These are phyloP conservation scores for Drosophila subsilvestris DNA, from an alignment of 2,888 invertebrate genomes.

Conservation along the genomic window DNA sequence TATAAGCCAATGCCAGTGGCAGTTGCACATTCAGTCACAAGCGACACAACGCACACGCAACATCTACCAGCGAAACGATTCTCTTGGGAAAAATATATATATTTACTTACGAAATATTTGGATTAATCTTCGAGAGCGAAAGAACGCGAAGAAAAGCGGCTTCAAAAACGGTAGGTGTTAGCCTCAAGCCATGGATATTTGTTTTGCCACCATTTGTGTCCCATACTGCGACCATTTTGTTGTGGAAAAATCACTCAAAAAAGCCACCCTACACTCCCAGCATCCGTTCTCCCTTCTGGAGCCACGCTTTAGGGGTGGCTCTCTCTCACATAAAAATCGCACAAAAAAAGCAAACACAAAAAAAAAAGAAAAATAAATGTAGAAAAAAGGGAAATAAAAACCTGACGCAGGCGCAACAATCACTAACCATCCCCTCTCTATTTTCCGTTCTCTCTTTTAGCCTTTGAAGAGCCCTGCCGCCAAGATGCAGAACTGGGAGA, in stretches of 20 bases:
- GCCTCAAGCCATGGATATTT: neutral
- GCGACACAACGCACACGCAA: conserved; percentile 27
- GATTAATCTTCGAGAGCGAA: neutral
- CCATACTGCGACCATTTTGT: conserved; percentile 44
- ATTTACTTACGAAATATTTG: neutral
- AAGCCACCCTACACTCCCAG: conserved; percentile 33
- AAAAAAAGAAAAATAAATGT: conserved; percentile 39
- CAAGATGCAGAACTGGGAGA: conserved; percentile 84
- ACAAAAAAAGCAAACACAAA: conserved; percentile 38
- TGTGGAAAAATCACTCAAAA: conserved; percentile 65
- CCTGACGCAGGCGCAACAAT: conserved; percentile 79
- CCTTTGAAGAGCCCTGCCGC: conserved; percentile 43
- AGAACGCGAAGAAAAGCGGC: conserved; percentile 1
- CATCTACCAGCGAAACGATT: conserved; percentile 3
- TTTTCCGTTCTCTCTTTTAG: conserved; percentile 19
- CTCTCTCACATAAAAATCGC: conserved; percentile 31
- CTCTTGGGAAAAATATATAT: conserved; percentile 2
- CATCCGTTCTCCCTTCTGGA: neutral
- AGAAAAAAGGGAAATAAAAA: conserved; percentile 57
- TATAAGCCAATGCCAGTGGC: conserved; percentile 56
- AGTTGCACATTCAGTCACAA: conserved; percentile 57
- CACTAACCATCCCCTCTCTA: conserved; percentile 28
- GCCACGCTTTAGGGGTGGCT: conserved; percentile 71
- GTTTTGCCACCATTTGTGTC: conserved; percentile 3
- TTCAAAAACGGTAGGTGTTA: conserved; percentile 35